phyloP scores from a whole-genome alignment of 2,113 vertebrate species.

The Gymnobelideus leadbeateri region DNA sequence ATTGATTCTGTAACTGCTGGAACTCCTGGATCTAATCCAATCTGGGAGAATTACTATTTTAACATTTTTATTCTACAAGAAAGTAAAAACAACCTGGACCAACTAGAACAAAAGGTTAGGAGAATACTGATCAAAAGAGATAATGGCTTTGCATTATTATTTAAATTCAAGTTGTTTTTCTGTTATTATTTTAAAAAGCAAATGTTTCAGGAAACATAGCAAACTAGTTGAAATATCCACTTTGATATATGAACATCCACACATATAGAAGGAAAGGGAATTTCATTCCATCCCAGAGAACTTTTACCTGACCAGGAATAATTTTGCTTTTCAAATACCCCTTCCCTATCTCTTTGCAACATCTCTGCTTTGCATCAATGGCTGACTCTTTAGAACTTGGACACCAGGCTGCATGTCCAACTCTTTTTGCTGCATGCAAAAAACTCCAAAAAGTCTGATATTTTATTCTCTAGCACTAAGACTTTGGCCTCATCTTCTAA shows the following conservation, averaged over 20 bases:
- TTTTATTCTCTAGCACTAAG: not conserved
- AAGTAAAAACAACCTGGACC: not conserved
- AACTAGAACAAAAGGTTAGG: not conserved
- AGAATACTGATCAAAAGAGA: not conserved
- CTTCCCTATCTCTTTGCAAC: not conserved
- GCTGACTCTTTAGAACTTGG: not conserved
- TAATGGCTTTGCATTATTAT: not conserved
- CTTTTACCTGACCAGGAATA: not conserved
- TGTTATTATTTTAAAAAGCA: not conserved
- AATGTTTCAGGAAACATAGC: not conserved
- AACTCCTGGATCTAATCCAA: not conserved
- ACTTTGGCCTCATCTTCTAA: not conserved
- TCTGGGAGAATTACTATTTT: not conserved
- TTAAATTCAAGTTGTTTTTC: not conserved
- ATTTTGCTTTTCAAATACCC: not conserved
- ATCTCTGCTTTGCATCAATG: not conserved
- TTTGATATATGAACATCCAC: not conserved
- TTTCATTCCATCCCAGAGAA: not conserved
- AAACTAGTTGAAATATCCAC: not conserved
- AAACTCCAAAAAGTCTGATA: slow-evolving; percentile 1
- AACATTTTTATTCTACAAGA: not conserved
- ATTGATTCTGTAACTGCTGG: not conserved
- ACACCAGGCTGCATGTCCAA: not conserved
- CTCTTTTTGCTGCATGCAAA: not conserved
- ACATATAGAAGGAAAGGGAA: not conserved